Conservation (phyloP, 2,888 invertebrate genomes). For the Palloptera scutellata region DNA sequence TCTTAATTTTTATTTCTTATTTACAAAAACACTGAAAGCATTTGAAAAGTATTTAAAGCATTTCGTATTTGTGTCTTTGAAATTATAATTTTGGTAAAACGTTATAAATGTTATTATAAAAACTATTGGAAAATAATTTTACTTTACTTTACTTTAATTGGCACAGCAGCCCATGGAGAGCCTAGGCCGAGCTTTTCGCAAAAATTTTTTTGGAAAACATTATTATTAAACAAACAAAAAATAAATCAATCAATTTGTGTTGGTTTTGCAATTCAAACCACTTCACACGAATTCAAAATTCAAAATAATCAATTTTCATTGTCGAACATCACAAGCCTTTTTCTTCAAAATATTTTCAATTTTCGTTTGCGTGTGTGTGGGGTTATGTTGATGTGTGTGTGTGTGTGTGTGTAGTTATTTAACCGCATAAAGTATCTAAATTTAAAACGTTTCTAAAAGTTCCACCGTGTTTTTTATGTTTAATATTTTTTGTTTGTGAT, state of each 20-base stretch:
- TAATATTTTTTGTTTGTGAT: background rate
- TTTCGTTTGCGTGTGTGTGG: too few species aligned
- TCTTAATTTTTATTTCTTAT: conserved; percentile 16
- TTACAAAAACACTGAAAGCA: conserved; percentile 13
- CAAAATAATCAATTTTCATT: too few species aligned
- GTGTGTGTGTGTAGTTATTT: background rate
- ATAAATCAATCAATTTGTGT: too few species aligned
- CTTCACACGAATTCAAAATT: too few species aligned
- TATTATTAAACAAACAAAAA: too few species aligned
- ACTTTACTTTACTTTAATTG: background rate
- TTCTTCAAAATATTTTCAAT: background rate
- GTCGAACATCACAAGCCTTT: conserved; percentile 19
- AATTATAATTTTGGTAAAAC: background rate
- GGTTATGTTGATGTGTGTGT: too few species aligned
- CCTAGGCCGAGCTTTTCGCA: too few species aligned
- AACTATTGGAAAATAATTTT: background rate
- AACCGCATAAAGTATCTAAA: background rate
- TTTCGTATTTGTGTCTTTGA: conserved; percentile 14
- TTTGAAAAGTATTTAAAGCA: conserved; percentile 25
- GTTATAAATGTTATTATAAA: background rate
- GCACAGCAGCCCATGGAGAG: too few species aligned
- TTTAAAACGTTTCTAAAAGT: conserved; percentile 8
- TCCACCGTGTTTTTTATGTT: conserved; percentile 5
- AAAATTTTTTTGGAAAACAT: too few species aligned
- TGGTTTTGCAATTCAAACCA: background rate